Evolutionary conservation across 2,888 invertebrate genomes (phyloP), one percentile per base, ranked within the genome.

Genomic region (Cosmia pyralina): DNA sequence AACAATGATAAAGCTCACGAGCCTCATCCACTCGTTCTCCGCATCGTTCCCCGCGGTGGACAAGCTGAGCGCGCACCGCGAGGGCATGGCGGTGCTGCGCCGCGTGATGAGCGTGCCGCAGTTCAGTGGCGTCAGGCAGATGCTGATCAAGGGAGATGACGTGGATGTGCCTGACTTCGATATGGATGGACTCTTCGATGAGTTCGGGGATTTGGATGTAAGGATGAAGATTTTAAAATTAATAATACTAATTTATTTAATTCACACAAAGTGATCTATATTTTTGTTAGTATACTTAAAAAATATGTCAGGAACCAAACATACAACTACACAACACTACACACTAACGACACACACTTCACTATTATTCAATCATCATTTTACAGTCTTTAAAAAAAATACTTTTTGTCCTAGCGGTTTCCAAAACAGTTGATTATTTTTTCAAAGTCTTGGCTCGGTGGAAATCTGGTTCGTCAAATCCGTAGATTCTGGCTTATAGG

Each of bases 1-100:
- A 0, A 95, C 96, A 63, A 92, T 97, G 87, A 91, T 94, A 41
- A 93, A 94, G 17, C 86, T 97, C 57, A 90, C 93, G 0, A 82
- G 87, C 1, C 86, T 96, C 1, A 88, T 96, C 34, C 94, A 94
- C 72, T 91, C 94, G 0, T 92, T 96, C 81, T 90, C 96, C 0
- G 83, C 84, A 0, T 90, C 95, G 0, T 91, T 95, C 81, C 88
- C 93, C 0, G 90, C 95, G 0, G 82, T 96, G 50, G 89, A 90
- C 66, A 85, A 86, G 13, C 81, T 96, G 60, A 74, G 90, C 0
- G 64, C 85, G 0, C 96, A 96, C 80, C 89, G 92, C 13, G 89
- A 79, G 0, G 95, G 96, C 0, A 68, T 92, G 1, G 74, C 71
- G 0, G 95, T 91, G 0, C 81, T 96, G 66, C 84, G 89, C 22